Conservation (phyloP, 2,888 invertebrate species). For the Cryptosula pallasiana region DNA sequence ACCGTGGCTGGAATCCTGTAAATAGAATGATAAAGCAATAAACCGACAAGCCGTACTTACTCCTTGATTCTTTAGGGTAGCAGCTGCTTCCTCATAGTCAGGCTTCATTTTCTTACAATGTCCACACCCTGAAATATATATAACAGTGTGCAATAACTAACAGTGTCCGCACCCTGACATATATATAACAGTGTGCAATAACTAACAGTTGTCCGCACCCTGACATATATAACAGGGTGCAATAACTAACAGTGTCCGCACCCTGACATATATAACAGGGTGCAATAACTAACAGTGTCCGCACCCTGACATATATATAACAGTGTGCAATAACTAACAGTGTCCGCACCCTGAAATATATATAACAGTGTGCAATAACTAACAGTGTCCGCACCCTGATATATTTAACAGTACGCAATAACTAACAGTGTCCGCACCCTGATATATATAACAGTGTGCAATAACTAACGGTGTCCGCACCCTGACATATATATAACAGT, state of each 20-base stretch:
- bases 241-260: constrained; percentile 78
- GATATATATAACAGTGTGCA: constrained; percentile 69
- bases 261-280: constrained; percentile 64
- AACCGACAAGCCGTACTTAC: too few relatives aligned
- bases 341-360: constrained; percentile 70
- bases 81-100: constrained; percentile 75
- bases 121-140: constrained; percentile 66
- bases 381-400: constrained; percentile 78
- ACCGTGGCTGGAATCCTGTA: too few relatives aligned
- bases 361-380: constrained; percentile 76
- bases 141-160: constrained; percentile 73
- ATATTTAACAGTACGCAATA: too few relatives aligned
- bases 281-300: constrained; percentile 78
- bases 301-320: constrained; percentile 63
- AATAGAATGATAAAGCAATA: too few relatives aligned
- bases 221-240: constrained; percentile 66
- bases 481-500: constrained; percentile 62
- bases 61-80: constrained; percentile 64
- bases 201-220: constrained; percentile 88
- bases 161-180: constrained; percentile 77
- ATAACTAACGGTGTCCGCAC: constrained; percentile 78
- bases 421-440: constrained; percentile 76
- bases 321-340: constrained; percentile 75
- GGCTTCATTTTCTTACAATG: constrained; percentile 79
- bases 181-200: too few relatives aligned